Evolutionary conservation across 2,797 vertebrate genomes (phyloP).

Genomic region (Alosa sapidissima): DNA sequence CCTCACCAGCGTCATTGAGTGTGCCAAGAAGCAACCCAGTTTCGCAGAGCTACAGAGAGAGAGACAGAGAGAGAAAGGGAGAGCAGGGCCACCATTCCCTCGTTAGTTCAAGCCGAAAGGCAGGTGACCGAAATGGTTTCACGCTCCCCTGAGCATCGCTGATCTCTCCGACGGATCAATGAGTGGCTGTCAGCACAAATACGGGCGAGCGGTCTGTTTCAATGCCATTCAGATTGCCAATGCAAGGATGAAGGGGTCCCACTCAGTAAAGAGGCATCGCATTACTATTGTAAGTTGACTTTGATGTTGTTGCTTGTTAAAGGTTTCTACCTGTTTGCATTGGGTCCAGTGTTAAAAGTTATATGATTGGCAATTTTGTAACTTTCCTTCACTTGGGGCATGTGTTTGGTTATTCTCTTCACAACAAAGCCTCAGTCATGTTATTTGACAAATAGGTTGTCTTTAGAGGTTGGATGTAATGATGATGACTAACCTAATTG

Average conservation of each 20-base stretch:
- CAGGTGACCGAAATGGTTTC: slow-evolving; percentile 50
- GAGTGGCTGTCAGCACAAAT: slow-evolving; percentile 53
- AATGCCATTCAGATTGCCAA: slow-evolving; percentile 48
- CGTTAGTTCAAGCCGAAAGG: slow-evolving; percentile 34
- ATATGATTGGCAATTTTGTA: not conserved
- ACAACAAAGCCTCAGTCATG: not conserved
- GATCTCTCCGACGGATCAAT: slow-evolving; percentile 52
- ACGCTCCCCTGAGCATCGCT: slow-evolving; percentile 46
- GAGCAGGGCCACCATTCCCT: slow-evolving; percentile 31
- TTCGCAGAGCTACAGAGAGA: not conserved
- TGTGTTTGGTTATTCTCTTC: not conserved
- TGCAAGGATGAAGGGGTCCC: slow-evolving; percentile 62
- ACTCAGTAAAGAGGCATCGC: slow-evolving; percentile 60
- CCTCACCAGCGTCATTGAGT: slow-evolving; percentile 1
- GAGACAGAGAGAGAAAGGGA: not conserved
- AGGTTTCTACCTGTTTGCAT: slow-evolving; percentile 26
- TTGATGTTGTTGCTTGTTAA: not conserved
- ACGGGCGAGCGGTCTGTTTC: slow-evolving; percentile 42
- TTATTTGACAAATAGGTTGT: not conserved
- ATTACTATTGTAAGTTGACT: slow-evolving; percentile 58
- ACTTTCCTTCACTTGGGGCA: not conserved
- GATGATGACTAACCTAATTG: not conserved
- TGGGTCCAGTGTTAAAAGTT: not conserved
- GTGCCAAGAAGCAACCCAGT: slow-evolving; percentile 24
- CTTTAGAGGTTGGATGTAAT: not conserved